Evolutionary conservation across 2,888 invertebrate species (phyloP).

Genomic region (Caenorhabditis sp.): DNA sequence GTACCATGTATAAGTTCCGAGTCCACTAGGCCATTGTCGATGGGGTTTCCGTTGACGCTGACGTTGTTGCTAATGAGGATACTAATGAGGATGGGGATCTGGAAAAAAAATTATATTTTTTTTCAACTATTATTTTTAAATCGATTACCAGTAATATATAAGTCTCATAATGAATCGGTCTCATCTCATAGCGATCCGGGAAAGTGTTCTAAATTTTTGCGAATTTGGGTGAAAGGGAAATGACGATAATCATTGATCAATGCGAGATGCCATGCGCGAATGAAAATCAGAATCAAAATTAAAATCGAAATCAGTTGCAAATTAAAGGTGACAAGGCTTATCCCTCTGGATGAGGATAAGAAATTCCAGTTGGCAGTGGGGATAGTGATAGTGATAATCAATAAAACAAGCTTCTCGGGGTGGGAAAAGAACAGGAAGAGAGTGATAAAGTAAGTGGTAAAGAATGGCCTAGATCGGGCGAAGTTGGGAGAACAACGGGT

Average conservation of each 20-base stretch:
- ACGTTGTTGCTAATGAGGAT: background rate
- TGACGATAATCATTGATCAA: constrained; percentile 17
- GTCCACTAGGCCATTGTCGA: constrained; percentile 81
- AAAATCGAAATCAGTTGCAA: too few species aligned
- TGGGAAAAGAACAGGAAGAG: constrained; percentile 26
- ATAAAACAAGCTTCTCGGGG: constrained; percentile 3
- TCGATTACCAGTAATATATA: constrained; percentile 17
- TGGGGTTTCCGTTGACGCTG: constrained; percentile 67
- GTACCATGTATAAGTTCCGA: constrained; percentile 80
- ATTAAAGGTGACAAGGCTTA: constrained; percentile 30
- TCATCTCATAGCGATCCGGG: constrained; percentile 47
- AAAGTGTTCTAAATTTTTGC: background rate
- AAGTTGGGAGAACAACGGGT: background rate
- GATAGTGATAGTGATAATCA: constrained; percentile 13
- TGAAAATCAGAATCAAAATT: background rate
- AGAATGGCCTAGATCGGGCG: constrained; percentile 37
- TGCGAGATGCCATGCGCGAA: constrained; percentile 3
- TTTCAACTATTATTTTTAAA: too few species aligned
- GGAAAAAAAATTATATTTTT: constrained; percentile 7
- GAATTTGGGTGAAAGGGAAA: constrained; percentile 13
- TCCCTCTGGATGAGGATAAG: constrained; percentile 17
- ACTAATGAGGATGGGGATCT: background rate
- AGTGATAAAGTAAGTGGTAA: constrained; percentile 43
- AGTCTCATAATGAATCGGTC: constrained; percentile 32
- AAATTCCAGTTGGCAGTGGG: constrained; percentile 1